Evolutionary conservation across 1,140 invertebrate genomes (phyloP).

Genomic region (Mercenaria mercenaria): DNA sequence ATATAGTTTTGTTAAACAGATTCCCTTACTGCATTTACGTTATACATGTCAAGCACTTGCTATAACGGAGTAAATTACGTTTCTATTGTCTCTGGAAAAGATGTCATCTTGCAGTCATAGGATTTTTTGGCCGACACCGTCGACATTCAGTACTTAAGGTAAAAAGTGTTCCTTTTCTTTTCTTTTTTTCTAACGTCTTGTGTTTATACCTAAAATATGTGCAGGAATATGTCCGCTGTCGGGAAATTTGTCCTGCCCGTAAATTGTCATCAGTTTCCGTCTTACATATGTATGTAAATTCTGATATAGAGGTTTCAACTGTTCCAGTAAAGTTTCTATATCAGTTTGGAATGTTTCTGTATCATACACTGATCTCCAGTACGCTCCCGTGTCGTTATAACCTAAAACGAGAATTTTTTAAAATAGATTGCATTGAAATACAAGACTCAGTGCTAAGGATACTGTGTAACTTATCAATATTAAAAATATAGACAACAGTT

Average conservation of each 20-base stretch:
- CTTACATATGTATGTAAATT: conserved; percentile 96
- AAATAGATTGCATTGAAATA: not conserved
- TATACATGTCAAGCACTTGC: too few species aligned
- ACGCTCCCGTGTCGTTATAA: conserved; percentile 90
- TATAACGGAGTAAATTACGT: too few species aligned
- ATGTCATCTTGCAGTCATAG: too few species aligned
- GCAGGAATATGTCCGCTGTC: conserved; percentile 82
- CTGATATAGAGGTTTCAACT: conserved; percentile 95
- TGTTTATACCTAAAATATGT: conserved; percentile 88
- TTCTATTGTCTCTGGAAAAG: too few species aligned
- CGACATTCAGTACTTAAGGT: too few species aligned
- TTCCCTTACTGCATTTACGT: too few species aligned
- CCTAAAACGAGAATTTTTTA: conserved; percentile 70
- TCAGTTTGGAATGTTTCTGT: conserved; percentile 87
- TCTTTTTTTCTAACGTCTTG: too few species aligned
- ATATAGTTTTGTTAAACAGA: too few species aligned
- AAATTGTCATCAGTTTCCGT: conserved; percentile 91
- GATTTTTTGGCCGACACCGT: too few species aligned
- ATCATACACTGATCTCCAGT: conserved; percentile 84
- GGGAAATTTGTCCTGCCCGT: conserved; percentile 77
- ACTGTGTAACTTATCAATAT: not conserved
- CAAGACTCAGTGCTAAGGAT: not conserved
- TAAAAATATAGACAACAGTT: too few species aligned
- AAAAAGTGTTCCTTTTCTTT: too few species aligned
- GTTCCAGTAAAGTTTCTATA: conserved; percentile 92